Evolutionary conservation across 2,113 vertebrate species (phyloP).

Genomic region (Gnathonemus longibarbis): DNA sequence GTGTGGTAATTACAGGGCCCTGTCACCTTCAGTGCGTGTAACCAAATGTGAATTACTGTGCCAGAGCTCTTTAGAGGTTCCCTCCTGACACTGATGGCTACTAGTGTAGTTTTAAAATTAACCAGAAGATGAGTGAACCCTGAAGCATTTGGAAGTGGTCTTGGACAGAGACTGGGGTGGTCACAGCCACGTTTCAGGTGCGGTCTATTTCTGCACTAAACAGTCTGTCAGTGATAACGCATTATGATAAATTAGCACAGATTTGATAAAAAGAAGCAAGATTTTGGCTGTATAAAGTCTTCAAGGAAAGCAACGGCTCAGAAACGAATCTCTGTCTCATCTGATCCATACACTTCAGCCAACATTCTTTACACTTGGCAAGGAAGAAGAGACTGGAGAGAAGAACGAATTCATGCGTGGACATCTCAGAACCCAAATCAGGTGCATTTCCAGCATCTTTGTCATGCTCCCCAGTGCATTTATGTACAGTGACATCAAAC

Average conservation of each 20-base stretch:
- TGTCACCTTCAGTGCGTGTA: background rate
- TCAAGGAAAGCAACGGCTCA: background rate
- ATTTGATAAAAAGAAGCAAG: background rate
- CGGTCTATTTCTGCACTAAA: background rate
- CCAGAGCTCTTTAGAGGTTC: background rate
- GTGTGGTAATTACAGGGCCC: background rate
- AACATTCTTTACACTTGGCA: background rate
- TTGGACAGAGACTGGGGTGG: background rate
- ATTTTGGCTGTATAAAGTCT: background rate
- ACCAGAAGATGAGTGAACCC: background rate
- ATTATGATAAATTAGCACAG: background rate
- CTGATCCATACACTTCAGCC: background rate
- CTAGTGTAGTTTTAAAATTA: background rate
- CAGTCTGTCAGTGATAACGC: background rate
- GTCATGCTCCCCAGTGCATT: background rate
- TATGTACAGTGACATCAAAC: background rate
- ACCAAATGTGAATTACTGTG: background rate
- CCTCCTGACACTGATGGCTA: background rate
- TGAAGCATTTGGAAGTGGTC: background rate
- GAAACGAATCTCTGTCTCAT: background rate
- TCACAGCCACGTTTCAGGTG: background rate
- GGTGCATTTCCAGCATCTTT: background rate
- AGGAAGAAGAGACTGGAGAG: background rate
- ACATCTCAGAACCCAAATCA: background rate
- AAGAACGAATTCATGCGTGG: background rate